Evolutionary conservation across 1,140 invertebrate genomes (phyloP), one percentile per base, ranked within the genome.

Genomic region (Hydropsyche tenuis): DNA sequence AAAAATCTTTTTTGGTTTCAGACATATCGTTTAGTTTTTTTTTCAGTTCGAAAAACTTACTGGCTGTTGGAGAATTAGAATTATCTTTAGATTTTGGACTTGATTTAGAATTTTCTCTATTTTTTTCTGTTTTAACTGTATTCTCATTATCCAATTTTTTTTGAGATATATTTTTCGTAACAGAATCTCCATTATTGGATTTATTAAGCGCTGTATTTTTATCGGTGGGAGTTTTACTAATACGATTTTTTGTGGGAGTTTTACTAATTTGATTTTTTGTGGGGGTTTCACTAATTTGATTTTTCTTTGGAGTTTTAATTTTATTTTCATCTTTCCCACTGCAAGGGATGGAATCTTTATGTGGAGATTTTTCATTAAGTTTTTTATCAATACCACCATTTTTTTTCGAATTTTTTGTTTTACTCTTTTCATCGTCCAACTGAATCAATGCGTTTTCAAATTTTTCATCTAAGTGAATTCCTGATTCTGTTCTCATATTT

Each of bases 381-480:
- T 11, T 20, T 11, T 68, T 46, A 4, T 20, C 73, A 79, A 23
- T 75, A 56, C 51, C 51, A 69, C 27, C 73, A 79, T 73, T 79
- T 75, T 72, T 73, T 80, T 46, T 82, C 65, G 83, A 80, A 72
- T 79, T 80, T 70, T 83, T 82, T 14, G 69, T 77, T 23, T 79
- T 72, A 37, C 78, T 75, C 78, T 77, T 79, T 74, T 73, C 75
- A 69, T 79, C 78, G 4, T 92, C 90, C 46, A 92, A 79, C 78
- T 90, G 85, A 72, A 87, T 78, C 14, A 93, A 80, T 23, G 89
- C 90, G 77, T 87, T 85, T 78, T 89, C 86, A 82, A 93, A 93
- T 75, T 90, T 88, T 64, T 89, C 86, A 85, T 93, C 90, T 71
- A 87, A 85, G 79, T 91, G 88, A 66, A 88, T 85, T 73, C 86